phyloP scores from a whole-genome alignment of 2,888 invertebrate genomes.

The Gandaritis pyraliata region DNA sequence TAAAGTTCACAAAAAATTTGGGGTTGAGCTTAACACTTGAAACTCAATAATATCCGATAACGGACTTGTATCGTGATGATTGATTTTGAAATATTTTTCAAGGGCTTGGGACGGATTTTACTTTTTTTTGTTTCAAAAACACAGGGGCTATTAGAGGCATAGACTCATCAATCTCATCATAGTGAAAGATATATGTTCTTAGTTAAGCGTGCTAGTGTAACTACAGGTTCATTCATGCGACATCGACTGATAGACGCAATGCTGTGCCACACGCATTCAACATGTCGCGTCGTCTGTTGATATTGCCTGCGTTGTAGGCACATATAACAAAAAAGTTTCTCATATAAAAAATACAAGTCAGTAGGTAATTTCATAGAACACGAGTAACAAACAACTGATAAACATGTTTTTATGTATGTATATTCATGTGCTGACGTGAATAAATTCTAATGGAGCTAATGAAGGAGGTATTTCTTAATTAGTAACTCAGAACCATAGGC shows the following conservation, averaged over 20 bases:
- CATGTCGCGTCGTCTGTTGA: no score
- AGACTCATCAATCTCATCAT: no score
- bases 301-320: no score
- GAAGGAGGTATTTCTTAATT: constrained; percentile 82
- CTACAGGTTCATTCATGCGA: no score
- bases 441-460: constrained; percentile 79
- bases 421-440: constrained; percentile 57
- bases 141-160: no score
- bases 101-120: constrained; percentile 16
- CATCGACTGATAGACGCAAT: no score
- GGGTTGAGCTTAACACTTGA: constrained; percentile 59
- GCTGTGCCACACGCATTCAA: no score
- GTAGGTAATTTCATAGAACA: no score
- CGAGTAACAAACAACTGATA: neutral
- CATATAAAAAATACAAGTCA: no score
- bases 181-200: no score
- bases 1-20: constrained; percentile 50
- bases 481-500: constrained; percentile 76
- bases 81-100: constrained; percentile 39
- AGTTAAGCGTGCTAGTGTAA: no score
- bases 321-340: no score
- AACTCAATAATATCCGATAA: constrained; percentile 51
- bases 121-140: neutral
- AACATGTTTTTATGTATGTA: neutral
- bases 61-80: constrained; percentile 43